phyloP scores from a whole-genome alignment of 2,113 vertebrate genomes.

The Nansenia antarctica region DNA sequence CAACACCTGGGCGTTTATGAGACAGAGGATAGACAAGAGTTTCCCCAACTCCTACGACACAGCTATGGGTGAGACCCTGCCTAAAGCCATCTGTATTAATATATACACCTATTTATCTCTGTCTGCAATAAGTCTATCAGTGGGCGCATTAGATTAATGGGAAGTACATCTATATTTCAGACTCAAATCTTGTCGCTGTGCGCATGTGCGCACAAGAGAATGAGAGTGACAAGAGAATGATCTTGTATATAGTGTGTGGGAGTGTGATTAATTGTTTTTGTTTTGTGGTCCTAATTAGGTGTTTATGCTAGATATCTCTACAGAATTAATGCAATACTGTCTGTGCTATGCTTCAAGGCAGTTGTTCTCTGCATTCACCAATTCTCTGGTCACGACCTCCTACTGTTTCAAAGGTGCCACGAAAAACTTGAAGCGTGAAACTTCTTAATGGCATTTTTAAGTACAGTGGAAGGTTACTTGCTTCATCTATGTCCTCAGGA shows the following conservation, averaged over 20 bases:
- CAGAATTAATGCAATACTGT: not conserved
- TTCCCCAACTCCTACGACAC: slow-evolving; percentile 97
- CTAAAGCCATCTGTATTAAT: not conserved
- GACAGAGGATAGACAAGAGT: slow-evolving; percentile 97
- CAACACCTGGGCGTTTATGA: slow-evolving; percentile 98
- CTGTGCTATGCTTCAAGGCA: slow-evolving; percentile 4
- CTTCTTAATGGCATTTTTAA: not conserved
- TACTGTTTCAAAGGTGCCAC: not conserved
- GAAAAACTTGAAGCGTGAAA: not conserved
- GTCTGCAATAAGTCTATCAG: not conserved
- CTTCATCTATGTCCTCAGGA: not conserved
- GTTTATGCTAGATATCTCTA: not conserved
- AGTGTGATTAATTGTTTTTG: not conserved
- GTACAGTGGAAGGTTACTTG: not conserved
- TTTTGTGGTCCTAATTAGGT: not conserved
- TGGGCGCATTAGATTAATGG: slow-evolving; percentile 19
- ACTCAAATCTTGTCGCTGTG: not conserved
- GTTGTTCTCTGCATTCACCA: not conserved
- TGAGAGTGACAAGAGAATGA: too few species aligned
- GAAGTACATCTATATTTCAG: slow-evolving; percentile 29
- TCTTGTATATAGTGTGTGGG: too few species aligned
- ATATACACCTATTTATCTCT: not conserved
- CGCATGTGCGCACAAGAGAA: too few species aligned
- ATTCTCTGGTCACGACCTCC: not conserved
- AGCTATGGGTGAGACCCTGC: slow-evolving; percentile 96